phyloP scores from a whole-genome alignment of 2,113 vertebrate genomes.

The Apus apus region DNA sequence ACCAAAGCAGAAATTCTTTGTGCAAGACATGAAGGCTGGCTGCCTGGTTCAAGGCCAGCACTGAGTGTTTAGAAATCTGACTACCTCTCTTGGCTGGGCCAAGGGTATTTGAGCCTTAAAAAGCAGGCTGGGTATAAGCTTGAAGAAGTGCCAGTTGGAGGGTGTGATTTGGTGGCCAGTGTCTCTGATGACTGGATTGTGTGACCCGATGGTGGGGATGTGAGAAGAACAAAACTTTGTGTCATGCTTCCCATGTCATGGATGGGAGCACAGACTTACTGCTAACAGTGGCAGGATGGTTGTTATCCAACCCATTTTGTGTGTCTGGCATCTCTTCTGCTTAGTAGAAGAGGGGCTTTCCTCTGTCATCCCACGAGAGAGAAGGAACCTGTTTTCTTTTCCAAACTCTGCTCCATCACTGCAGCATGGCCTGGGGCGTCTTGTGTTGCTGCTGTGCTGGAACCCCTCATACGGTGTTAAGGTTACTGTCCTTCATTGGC shows the following conservation, averaged over 20 bases:
- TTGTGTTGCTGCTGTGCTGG: neutral
- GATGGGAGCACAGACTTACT: neutral
- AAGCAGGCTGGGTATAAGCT: neutral
- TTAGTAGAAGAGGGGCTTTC: neutral
- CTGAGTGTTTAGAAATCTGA: neutral
- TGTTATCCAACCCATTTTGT: neutral
- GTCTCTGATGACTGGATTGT: neutral
- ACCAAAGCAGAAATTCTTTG: neutral
- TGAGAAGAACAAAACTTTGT: neutral
- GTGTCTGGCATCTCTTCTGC: neutral
- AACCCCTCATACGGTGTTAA: neutral
- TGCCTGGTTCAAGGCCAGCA: neutral
- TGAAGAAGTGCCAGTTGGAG: neutral
- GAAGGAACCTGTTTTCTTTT: neutral
- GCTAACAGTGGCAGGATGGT: neutral
- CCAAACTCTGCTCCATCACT: neutral
- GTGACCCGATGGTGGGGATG: fast-evolving
- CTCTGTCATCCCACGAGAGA: neutral
- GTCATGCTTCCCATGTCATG: fast-evolving
- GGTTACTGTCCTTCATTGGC: neutral
- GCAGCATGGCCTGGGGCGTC: neutral
- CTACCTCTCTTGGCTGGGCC: neutral
- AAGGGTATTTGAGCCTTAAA: neutral
- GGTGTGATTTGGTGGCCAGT: neutral
- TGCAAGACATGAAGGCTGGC: neutral